Conservation (phyloP, 2,797 vertebrate species). For the Coilia nasus region DNA sequence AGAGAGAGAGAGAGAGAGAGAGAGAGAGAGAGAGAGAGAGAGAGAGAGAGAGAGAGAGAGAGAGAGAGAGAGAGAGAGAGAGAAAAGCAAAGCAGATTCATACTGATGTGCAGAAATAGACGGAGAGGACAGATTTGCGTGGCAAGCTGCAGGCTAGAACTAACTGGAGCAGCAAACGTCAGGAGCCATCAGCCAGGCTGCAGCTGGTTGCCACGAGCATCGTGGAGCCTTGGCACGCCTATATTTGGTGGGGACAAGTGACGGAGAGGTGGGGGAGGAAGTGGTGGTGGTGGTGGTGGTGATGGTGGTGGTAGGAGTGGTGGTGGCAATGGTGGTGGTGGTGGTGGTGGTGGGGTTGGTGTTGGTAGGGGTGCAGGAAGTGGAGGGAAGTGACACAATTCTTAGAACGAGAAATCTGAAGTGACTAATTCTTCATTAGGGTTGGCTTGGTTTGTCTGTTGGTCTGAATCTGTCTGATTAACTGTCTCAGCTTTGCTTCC, state of each 20-base stretch:
- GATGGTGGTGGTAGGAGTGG: not conserved
- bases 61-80: not conserved
- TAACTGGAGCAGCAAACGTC: slow-evolving; percentile 53
- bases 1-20: not conserved
- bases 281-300: not conserved
- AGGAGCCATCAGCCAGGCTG: slow-evolving; percentile 52
- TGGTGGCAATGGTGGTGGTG: not conserved
- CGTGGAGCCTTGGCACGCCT: slow-evolving; percentile 18
- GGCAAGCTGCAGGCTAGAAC: slow-evolving; percentile 35
- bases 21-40: not conserved
- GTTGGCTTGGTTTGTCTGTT: not conserved
- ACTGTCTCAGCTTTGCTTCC: too few species aligned
- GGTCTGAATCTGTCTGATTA: too few species aligned
- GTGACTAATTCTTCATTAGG: not conserved
- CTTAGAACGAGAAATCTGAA: not conserved
- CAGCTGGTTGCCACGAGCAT: slow-evolving; percentile 56
- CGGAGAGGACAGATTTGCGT: slow-evolving; percentile 34
- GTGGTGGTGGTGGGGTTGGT: not conserved
- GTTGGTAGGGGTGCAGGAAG: not conserved
- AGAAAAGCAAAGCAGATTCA: too few species aligned
- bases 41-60: not conserved
- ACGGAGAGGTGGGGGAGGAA: not conserved
- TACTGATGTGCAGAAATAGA: too few species aligned
- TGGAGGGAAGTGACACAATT: not conserved
- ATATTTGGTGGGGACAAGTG: slow-evolving; percentile 45